Base-by-base conservation (phyloP, 2,888 invertebrate genomes). In the Escarpia spicata region DNA sequence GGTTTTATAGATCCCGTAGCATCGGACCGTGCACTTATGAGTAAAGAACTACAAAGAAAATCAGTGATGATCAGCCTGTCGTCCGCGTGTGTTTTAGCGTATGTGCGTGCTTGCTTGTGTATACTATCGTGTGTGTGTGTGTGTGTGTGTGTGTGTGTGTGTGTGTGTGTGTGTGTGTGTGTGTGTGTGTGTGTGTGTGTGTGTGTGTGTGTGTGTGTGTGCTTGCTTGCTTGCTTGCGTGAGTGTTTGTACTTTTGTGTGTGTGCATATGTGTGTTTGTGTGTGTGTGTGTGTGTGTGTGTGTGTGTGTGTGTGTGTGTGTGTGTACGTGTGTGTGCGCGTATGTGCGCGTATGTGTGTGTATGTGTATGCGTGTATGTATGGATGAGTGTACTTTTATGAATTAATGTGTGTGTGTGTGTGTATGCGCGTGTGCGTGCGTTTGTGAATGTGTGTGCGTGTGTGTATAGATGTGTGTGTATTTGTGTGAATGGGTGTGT, bases 231-330 rank as follows among this genome's bases (percentile, higher is more conserved):
- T 37, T 37, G 37, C 37, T 37, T 37, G 8, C 12, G 12, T 52
- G 52, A 10, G 8, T 52, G 52, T 10, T 0, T 37, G 37, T 37
- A 37, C 37, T 37, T 37, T 37, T 89, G 19, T 89, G 89, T 89
- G 90, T 37, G 90, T 90, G 90, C 15, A 19, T 89, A n/a, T 89
- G 89, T 89, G 89, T 89, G 89, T 89, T 19, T 89, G 89, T 89
- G 89, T 89, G 89, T 89, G 89, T 89, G 89, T 89, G 89, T 89
- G 89, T 89, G 89, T 89, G 89, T 89, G 89, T 89, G 89, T 89
- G 89, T 89, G 89, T 89, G 89, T 89, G 89, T 89, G 89, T 89
- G 89, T 89, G 89, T 89, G 89, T 89, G 89, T 89, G 90, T 90
- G 90, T 90, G 90, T 90, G 90, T 90, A 3, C 2, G 90, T 90